These are phyloP conservation scores for Caprella mutica DNA, from an alignment of 2,888 invertebrate genomes.

Conservation along the genomic window DNA sequence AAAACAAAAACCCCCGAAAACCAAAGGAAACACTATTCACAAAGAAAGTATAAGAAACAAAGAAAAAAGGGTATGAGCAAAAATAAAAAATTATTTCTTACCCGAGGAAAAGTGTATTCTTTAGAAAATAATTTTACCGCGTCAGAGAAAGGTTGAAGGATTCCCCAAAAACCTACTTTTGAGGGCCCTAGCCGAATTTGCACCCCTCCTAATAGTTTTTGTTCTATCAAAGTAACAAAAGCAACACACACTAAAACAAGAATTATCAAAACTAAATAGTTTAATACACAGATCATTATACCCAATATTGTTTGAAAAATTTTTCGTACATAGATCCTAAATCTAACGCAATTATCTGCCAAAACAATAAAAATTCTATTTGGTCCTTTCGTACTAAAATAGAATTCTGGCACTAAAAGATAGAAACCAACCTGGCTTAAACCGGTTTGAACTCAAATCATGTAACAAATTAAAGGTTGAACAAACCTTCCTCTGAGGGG, in stretches of 20 bases:
- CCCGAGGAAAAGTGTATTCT: constrained; percentile 48
- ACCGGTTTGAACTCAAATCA: constrained; percentile 81
- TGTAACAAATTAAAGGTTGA: constrained; percentile 71
- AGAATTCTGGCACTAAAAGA: constrained; percentile 49
- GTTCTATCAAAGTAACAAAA: constrained; percentile 61
- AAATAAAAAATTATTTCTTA: constrained; percentile 52
- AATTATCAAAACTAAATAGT: constrained; percentile 44
- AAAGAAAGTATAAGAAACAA: constrained; percentile 51
- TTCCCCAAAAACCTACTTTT: constrained; percentile 53
- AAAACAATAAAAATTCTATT: constrained; percentile 50
- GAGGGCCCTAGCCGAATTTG: constrained; percentile 63
- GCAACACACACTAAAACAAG: constrained; percentile 54
- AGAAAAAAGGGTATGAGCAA: constrained; percentile 50
- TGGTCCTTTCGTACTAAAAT: constrained; percentile 71
- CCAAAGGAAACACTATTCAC: constrained; percentile 51
- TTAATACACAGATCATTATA: constrained; percentile 41
- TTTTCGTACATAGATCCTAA: constrained; percentile 49
- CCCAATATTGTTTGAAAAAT: constrained; percentile 38
- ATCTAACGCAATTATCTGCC: constrained; percentile 58
- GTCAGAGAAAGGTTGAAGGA: constrained; percentile 60
- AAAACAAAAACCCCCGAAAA: constrained; percentile 35
- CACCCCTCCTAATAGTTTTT: constrained; percentile 58
- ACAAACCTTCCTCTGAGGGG: constrained; percentile 49
- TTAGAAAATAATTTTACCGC: constrained; percentile 60
- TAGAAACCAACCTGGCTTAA: constrained; percentile 77